Percentiles rank a stretch among this genome's conserved stretches.
Conservation (phyloP, 2,797 vertebrate genomes). For the Synaphobranchus kaupii region DNA sequence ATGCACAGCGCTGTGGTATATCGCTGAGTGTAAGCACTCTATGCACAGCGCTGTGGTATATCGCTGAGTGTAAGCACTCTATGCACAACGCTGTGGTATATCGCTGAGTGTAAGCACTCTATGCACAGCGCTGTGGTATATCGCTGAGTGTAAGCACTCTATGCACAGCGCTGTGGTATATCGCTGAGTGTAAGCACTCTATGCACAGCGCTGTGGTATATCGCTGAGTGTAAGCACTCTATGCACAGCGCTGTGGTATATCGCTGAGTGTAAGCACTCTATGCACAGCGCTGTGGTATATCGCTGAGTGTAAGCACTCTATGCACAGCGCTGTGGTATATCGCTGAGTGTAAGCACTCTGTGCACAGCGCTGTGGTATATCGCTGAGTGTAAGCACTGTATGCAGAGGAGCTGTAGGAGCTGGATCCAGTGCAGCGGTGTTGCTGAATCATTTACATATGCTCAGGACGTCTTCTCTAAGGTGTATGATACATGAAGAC, state of each 20-base stretch:
- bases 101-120: too few species aligned
- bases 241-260: not conserved
- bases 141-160: too few species aligned
- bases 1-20: not conserved
- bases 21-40: too few species aligned
- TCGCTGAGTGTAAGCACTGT: too few species aligned
- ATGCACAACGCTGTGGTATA: not conserved
- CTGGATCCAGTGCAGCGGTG: not conserved
- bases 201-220: not conserved
- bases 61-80: too few species aligned
- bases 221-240: too few species aligned
- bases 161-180: not conserved
- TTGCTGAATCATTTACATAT: too few species aligned
- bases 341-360: too few species aligned
- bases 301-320: too few species aligned
- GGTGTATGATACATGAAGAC: not conserved
- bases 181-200: too few species aligned
- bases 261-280: too few species aligned
- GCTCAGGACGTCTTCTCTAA: not conserved
- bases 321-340: not conserved
- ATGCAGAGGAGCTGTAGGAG: not conserved
- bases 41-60: not conserved
- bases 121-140: not conserved
- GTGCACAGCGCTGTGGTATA: not conserved
- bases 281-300: not conserved